Base-by-base conservation (phyloP, 1,140 invertebrate species). In the Apis mellifera region DNA sequence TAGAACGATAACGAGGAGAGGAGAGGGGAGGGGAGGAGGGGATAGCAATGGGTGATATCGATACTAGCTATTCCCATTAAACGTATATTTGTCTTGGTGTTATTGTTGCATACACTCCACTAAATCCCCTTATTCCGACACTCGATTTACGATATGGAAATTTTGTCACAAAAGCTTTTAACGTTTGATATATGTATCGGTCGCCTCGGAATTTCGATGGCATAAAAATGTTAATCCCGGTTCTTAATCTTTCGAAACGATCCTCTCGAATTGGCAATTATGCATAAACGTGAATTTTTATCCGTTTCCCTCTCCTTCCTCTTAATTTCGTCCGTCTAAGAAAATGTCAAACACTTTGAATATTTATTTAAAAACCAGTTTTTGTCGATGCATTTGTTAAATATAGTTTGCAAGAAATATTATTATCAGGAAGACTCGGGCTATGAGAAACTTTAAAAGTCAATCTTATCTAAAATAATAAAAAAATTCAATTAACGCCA, bases 31-130 rank as follows among this genome's bases (percentile, higher is more conserved):
- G 32, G 32, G 32, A 5, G 32, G 4, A 5, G 32, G 32, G 32
- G 32, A 5, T 0, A 42, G 50, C 57, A 66, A 68, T 59, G 64
- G 57, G 50, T 21, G 65, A 48, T 59, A 69, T 82, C 81, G 65
- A 82, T 78, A 59, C 81, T 42, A 21, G 26, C 81, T 50, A 65
- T 70, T 82, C 50, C 81, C 74, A 82, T 82, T 82, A 78, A 77
- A 64, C 72, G 52, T 66, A 52, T 21, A 52, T 21, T 78, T 66
- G 80, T 77, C 80, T 82, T 70, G 64, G 42, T 78, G 74, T 78
- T 82, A 82, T 82, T 78, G 80, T 82, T 69, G 73, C 73, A 69
- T 77, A 26, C 42, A 66, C 65, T 60, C 55, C 54, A 65, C 55
- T 75, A 77, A 82, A 70, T 82, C 57, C 74, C 55, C 23, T 69